Evolutionary conservation across 2,113 vertebrate species (phyloP).

Genomic region (Brienomyrus longianalis): DNA sequence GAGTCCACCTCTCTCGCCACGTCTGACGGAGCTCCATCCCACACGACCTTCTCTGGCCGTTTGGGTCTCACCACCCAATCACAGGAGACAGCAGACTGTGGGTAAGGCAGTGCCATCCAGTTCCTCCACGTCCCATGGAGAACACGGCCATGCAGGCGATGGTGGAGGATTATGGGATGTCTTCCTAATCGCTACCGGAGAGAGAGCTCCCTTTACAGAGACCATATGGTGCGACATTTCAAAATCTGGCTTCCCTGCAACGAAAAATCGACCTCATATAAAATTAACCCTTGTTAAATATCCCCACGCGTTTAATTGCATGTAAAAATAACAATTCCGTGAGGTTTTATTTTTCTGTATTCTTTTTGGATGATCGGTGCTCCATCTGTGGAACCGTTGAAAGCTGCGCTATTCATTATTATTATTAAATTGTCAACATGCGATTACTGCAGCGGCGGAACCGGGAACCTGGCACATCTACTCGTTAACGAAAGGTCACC

Average conservation of each 20-base stretch:
- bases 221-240: conserved; percentile 9
- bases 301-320: neutral
- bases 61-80: neutral
- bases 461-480: neutral
- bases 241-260: neutral
- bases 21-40: neutral
- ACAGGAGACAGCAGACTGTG: neutral
- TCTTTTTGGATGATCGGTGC: neutral
- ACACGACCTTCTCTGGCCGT: neutral
- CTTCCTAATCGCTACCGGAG: neutral
- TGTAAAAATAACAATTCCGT: neutral
- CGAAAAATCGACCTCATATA: neutral
- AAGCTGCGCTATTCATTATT: neutral
- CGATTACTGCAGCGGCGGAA: neutral
- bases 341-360: neutral
- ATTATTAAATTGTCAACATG: conserved; percentile 13
- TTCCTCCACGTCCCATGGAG: neutral
- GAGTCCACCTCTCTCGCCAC: neutral
- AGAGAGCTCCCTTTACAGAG: neutral
- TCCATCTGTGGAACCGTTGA: neutral
- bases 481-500: conserved; percentile 3
- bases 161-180: neutral
- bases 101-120: neutral
- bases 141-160: neutral
- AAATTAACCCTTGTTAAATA: conserved; percentile 9